Base-by-base conservation (phyloP, 2,888 invertebrate species). In the Perizoma flavofasciatum region DNA sequence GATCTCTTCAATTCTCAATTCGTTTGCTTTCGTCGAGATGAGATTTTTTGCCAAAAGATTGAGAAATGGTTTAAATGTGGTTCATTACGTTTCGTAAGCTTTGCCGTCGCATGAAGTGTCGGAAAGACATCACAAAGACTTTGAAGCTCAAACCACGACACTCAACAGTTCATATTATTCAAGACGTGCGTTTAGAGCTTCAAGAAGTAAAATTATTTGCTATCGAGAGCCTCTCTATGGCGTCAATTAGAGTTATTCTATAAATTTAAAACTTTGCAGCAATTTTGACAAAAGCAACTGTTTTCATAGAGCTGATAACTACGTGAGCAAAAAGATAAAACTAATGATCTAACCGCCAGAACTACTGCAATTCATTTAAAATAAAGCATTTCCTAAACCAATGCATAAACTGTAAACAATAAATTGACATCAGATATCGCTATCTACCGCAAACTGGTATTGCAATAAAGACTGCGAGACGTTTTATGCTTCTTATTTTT, bases 391-490 rank as follows among this genome's bases (percentile, higher is more conserved):
- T 54, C 52, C 48, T 49, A 41, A 54, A 48, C 22, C 22, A 53
- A 37, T 10, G 59, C 49, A 47, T 47, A 50, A 80, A 80, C 75
- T 75, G 74, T 73, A 75, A 80, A 78, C 74, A 72, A 77, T 80
- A 85, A 85, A 88, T 82, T 78, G 80, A 71, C 75, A 83, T 86
- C 83, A 77, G 86, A 87, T 87, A 82, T 76, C 63, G 62, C 65
- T 82, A 82, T 82, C 80, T 74, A 79, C 81, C 82, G 72, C 82
- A 78, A 78, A 83, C 75, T 77, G 73, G 61, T 56, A 62, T 65
- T 73, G 81, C 78, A 82, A 85, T 85, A 86, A 83, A 84, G 69
- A 78, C 69, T 72, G 67, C 71, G 76, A 81, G 78, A 82, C 77
- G 71, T 80, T 84, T 83, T 82, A 82, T 82, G 78, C 75, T 77